These are phyloP conservation scores for Exocentrus adspersus DNA, from an alignment of 2,888 invertebrate genomes.

Conservation along the genomic window DNA sequence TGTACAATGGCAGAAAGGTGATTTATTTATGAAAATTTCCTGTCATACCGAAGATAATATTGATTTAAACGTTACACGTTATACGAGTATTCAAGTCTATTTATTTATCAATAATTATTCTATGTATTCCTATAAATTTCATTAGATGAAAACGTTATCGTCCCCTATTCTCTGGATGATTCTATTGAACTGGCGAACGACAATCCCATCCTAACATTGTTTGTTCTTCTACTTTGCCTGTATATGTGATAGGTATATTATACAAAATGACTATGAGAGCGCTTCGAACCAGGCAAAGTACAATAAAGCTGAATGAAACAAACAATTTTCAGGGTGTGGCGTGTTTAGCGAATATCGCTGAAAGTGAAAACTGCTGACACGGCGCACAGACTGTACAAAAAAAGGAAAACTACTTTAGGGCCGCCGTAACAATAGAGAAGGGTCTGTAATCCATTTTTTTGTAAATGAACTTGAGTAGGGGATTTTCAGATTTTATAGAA, in stretches of 20 bases:
- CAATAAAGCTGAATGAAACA: constrained; percentile 5
- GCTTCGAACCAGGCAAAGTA: constrained; percentile 6
- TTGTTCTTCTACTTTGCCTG: constrained; percentile 1
- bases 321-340: constrained; percentile 14
- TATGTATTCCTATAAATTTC: no score
- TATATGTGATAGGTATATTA: constrained; percentile 12
- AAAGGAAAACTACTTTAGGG: not conserved
- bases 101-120: no score
- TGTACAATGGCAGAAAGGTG: no score
- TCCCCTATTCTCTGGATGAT: not conserved
- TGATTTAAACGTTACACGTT: no score
- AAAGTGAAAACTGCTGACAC: constrained; percentile 22
- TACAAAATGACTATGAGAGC: not conserved
- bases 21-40: no score
- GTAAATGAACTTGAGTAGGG: no score
- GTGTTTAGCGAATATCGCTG: constrained; percentile 16
- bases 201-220: not conserved
- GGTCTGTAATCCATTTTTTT: not conserved
- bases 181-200: not conserved
- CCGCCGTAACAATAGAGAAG: not conserved
- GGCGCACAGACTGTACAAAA: not conserved
- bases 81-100: no score
- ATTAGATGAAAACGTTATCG: not conserved
- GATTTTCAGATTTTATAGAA: no score
- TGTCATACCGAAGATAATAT: no score